Conservation (phyloP, 2,113 vertebrate species). For the Stigmatopora nigra region DNA sequence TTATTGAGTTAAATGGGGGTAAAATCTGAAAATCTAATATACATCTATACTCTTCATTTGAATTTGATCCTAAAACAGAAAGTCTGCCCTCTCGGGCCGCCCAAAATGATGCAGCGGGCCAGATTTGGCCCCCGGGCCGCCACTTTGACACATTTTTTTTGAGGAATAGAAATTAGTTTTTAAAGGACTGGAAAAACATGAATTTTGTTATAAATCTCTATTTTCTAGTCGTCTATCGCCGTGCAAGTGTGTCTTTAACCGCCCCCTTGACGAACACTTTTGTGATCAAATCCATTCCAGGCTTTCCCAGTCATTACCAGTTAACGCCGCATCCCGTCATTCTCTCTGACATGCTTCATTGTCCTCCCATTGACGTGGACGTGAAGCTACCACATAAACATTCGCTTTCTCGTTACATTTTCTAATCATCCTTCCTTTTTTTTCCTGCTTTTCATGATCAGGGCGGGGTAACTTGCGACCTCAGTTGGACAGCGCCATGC, state of each 20-base stretch:
- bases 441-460: slow-evolving; percentile 38
- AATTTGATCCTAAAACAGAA: no score
- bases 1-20: no score
- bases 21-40: no score
- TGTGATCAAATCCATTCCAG: slow-evolving; percentile 23
- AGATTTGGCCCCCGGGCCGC: no score
- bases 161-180: no score
- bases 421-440: slow-evolving; percentile 36
- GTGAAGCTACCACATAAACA: slow-evolving; percentile 25
- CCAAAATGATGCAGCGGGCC: no score
- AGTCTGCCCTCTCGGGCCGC: no score
- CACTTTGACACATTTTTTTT: no score
- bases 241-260: slow-evolving; percentile 8
- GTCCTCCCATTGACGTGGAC: slow-evolving; percentile 25
- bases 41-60: no score
- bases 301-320: slow-evolving; percentile 17
- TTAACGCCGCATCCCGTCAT: slow-evolving; percentile 6
- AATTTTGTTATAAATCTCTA: no score
- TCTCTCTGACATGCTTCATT: slow-evolving; percentile 10
- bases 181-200: no score
- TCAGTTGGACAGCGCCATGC: slow-evolving; percentile 92
- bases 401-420: slow-evolving; percentile 34
- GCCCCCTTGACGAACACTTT: slow-evolving; percentile 7
- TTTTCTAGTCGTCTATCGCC: slow-evolving; percentile 3
- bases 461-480: slow-evolving; percentile 94